A percentile compares a stretch with the other conserved stretches of the same genome.
These are phyloP conservation scores for Nephrotoma flavescens DNA, from an alignment of 2,888 invertebrate species.

Conservation along the genomic window DNA sequence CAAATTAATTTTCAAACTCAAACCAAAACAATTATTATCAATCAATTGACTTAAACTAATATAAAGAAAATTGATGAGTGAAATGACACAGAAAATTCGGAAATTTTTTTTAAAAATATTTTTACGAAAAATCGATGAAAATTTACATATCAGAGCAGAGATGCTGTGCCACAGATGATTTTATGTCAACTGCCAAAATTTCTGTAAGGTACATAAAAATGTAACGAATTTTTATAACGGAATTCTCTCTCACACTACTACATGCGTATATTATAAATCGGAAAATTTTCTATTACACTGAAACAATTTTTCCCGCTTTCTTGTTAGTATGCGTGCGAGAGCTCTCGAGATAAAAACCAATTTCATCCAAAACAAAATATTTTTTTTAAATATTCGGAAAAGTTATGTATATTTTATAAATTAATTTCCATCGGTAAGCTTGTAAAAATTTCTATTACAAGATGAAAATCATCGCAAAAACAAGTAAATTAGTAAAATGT, in stretches of 20 bases:
- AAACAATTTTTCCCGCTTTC: not conserved
- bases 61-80: not conserved
- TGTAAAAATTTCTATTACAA: not conserved
- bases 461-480: not conserved
- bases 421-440: not conserved
- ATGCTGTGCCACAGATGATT: not conserved
- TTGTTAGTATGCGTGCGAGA: not conserved
- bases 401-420: not conserved
- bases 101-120: not conserved
- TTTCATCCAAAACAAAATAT: not conserved
- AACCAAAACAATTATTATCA: not conserved
- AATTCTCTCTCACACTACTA: not conserved
- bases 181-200: not conserved
- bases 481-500: not conserved
- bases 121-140: not conserved
- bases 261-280: not conserved
- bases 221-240: not conserved
- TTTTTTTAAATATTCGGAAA: not conserved
- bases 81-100: not conserved
- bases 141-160: not conserved
- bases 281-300: not conserved
- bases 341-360: not conserved
- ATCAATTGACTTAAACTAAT: not conserved
- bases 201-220: not conserved
- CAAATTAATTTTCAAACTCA: not conserved